Evolutionary conservation across 2,113 vertebrate genomes (phyloP), one percentile per base, ranked within the genome.

Genomic region (Garra rufa): DNA sequence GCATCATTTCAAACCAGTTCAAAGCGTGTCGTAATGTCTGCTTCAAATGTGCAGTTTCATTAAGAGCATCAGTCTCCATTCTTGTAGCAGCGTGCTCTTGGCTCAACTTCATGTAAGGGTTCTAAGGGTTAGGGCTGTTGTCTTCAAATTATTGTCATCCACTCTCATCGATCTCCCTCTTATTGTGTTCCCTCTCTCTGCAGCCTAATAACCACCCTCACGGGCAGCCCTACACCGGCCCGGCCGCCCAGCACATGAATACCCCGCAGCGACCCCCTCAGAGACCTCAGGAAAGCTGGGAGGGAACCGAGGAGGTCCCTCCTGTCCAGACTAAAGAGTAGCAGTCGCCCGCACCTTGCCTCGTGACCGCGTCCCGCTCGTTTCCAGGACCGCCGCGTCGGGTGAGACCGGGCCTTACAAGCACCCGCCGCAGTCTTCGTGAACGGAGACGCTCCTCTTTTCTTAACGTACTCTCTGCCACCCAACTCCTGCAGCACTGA

Each of bases 201-300:
- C 82, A 81, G 89, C 92, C 94, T 95, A 99, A 99, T 95, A 98
- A 98, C 95, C 98, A 98, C 87, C 97, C 98, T 90, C 98, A 99
- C 87, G 97, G 97, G 93, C 97, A 98, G 94, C 98, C 98, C 21
- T 99, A 99, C 91, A 99, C 98, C 21, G 98, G 98, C 89, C 98
- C 98, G 6, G 98, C 97, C 90, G 98, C 98, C 90, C 97, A 99
- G 93, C 98, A 99, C 91, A 99, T 99, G 97, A 99, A 99, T 96
- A 99, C 98, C 95, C 98, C 97, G 87, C 97, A 96, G 93, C 94
- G 96, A 90, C 86, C 96, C 77, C 96, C 96, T 92, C 96, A 96
- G 90, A 96, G 97, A 97, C 96, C 97, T 97, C 98, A 98, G 96
- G 98, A 99, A 91, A 97, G 95, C 91, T 98, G 96, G 79, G 98